Evolutionary conservation across 2,797 vertebrate species (phyloP).

Genomic region (Cossypha niveicapilla): DNA sequence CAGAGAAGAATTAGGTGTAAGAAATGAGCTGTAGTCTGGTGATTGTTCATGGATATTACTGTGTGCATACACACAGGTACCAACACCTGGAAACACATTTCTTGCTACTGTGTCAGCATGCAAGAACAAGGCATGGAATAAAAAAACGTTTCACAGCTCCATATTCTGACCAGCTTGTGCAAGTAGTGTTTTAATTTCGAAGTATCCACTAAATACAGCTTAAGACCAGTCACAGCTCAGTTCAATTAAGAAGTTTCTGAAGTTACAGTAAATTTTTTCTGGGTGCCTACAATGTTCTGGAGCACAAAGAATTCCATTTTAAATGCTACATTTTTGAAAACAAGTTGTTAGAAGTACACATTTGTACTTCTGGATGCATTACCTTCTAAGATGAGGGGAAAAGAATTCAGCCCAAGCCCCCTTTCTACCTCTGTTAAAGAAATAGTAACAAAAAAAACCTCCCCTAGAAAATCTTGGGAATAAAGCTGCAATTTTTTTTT

Average conservation of each 20-base stretch:
- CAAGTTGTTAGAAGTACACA: not conserved
- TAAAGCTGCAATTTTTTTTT: not conserved
- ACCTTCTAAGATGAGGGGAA: not conserved
- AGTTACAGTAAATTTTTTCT: not conserved
- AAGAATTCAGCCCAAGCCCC: not conserved
- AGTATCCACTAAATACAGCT: not conserved
- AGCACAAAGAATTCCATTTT: not conserved
- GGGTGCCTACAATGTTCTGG: not conserved
- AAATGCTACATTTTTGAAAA: not conserved
- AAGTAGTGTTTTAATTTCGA: not conserved
- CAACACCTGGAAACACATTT: not conserved
- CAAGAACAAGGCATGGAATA: not conserved
- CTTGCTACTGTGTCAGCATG: not conserved
- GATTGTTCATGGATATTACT: not conserved
- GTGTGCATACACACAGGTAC: rapidly evolving
- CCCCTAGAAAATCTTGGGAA: not conserved
- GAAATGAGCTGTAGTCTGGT: not conserved
- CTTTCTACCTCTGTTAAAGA: not conserved
- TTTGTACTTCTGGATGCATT: not conserved
- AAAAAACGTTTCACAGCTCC: not conserved
- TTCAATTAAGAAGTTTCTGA: not conserved
- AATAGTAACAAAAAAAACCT: not conserved
- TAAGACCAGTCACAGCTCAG: not conserved
- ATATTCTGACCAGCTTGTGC: not conserved
- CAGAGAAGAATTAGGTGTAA: not conserved